Evolutionary conservation across 2,113 vertebrate genomes (phyloP), one percentile per base, ranked within the genome.

Genomic region (Scolopax mira): DNA sequence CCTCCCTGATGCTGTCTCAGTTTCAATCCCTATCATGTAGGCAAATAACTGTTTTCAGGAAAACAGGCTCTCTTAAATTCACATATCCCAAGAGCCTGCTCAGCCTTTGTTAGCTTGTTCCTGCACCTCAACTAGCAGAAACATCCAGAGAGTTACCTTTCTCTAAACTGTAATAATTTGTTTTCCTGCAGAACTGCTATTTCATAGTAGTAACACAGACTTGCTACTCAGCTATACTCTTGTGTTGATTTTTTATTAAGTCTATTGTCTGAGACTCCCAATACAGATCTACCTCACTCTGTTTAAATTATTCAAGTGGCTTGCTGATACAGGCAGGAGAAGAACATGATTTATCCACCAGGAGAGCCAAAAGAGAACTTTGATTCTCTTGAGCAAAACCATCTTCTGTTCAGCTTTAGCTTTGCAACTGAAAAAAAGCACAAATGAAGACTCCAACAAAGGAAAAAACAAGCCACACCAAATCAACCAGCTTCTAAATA

Each of bases 91-190:
- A 17, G 7, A 77, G 18, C 48, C 24, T 24, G 13, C 52, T 37
- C 64, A 44, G 5, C 28, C 31, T 4, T 22, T 7, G 3, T 21
- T 30, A 15, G 3, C 16, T 37, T 7, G 8, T 11, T 58, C 33
- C 42, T 27, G 5, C 4, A n/a, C 11, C 73, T 42, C 13, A 35
- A 2, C 18, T 12, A 3, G 3, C 0, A 41, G 7, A 65, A 51
- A 3, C 9, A 11, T 0, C 0, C 2, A 2, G 4, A 10, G 1
- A 4, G 8, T 46, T 18, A 6, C 30, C 7, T 64, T 46, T 19
- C 31, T 30, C 13, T 19, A 18, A 64, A 3, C 9, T 7, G 13
- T 39, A 5, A 3, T 51, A 5, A 1, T 13, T 33, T 23, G 14
- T 72, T 52, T 71, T 67, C 11, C 23, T 24, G 48, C 10, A 14